Evolutionary conservation across 2,888 invertebrate species (phyloP).

Genomic region (Pseudococcus longispinus): DNA sequence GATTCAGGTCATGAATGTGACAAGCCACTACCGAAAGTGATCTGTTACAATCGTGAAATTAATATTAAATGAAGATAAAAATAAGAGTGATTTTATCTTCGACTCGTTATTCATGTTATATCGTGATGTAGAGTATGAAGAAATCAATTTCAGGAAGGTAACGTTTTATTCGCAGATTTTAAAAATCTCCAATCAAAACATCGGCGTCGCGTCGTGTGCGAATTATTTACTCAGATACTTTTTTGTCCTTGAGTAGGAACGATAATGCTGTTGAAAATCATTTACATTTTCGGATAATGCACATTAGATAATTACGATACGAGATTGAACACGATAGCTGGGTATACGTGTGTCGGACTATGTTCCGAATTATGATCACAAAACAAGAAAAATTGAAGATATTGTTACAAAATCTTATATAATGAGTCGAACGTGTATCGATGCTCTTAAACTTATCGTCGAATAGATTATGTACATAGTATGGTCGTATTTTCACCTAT

Average conservation of each 20-base stretch:
- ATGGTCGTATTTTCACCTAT: neutral
- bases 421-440: constrained; percentile 1
- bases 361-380: constrained; percentile 2
- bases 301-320: neutral
- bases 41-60: constrained; percentile 13
- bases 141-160: constrained; percentile 37
- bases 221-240: neutral
- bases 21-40: constrained; percentile 17
- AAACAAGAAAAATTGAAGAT: constrained; percentile 13
- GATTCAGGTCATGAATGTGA: constrained; percentile 1
- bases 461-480: neutral
- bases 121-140: constrained; percentile 8
- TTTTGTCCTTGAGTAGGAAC: neutral
- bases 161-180: constrained; percentile 1
- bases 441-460: neutral
- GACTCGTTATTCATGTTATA: constrained; percentile 36
- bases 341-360: neutral
- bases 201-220: neutral
- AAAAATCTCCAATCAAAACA: neutral
- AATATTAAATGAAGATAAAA: constrained; percentile 7
- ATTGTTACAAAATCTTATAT: constrained; percentile 38
- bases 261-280: neutral
- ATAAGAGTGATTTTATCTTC: neutral
- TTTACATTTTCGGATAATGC: constrained; percentile 32
- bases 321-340: constrained; percentile 18